These are phyloP conservation scores for Periphyllus acericola DNA, from an alignment of 2,888 invertebrate species.

Conservation along the genomic window DNA sequence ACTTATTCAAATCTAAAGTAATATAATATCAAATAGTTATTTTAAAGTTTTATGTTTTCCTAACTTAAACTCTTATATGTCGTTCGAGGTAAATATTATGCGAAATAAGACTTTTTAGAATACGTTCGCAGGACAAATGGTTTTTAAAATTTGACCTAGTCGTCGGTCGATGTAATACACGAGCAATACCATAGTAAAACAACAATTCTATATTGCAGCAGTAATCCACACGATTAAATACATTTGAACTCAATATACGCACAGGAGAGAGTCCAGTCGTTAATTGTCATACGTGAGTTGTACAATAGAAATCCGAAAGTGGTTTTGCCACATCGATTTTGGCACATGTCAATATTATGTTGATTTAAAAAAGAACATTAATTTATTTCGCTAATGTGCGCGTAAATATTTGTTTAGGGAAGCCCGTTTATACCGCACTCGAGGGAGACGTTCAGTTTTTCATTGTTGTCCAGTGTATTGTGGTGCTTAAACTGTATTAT, in stretches of 20 bases:
- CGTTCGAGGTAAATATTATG: too few species aligned
- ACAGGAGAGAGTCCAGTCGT: background rate
- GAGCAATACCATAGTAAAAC: background rate
- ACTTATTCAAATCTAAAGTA: too few species aligned
- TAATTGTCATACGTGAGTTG: conserved; percentile 13
- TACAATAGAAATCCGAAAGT: conserved; percentile 55
- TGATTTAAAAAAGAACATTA: background rate
- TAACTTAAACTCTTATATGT: too few species aligned
- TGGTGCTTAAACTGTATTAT: too few species aligned
- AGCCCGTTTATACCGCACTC: background rate
- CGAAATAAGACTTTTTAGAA: too few species aligned
- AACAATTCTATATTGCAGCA: too few species aligned
- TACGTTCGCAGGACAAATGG: too few species aligned
- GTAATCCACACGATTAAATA: too few species aligned
- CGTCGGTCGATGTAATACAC: background rate
- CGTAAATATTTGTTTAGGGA: background rate
- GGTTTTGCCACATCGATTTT: conserved; percentile 1
- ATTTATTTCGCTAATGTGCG: background rate
- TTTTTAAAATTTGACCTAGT: background rate
- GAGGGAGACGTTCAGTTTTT: background rate
- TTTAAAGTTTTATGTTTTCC: too few species aligned
- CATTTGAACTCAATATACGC: background rate
- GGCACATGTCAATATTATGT: background rate
- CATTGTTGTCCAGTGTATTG: background rate
- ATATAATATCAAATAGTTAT: too few species aligned